Evolutionary conservation across 2,113 vertebrate genomes (phyloP), one percentile per base, ranked within the genome.

Genomic region (Myanophis thanlyinensis): DNA sequence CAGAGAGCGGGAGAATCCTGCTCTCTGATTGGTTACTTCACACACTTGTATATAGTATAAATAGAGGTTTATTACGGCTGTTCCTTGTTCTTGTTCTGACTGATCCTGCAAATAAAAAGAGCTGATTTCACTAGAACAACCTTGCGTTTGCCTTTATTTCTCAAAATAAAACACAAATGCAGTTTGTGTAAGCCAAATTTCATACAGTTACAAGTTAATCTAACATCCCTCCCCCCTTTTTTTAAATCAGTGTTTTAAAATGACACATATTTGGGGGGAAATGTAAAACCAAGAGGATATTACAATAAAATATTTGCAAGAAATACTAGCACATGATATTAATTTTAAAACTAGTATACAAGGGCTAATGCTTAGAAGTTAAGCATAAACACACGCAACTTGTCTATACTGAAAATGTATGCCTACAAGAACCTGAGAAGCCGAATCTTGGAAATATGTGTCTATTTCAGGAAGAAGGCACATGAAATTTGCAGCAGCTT

Each of bases 221-320:
- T 1, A 35, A 18, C 15, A 11, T 27, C 4, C 0, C 13, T 11
- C 12, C 27, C 18, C 4, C 59, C 0, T n/a, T 1, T 3, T 40
- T 67, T 67, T 2, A 67, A 51, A 54, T 80, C 35, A 40, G 2
- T 40, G 35, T 80, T 80, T 35, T 80, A 40, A 80, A 80, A 80
- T 80, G 67, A 80, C 35, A 7, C 35, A 9, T 40, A 80, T 80
- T 80, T 80, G 22, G 3, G 18, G 12, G 2, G 5, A 40, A 35
- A 40, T 3, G 6, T 8, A 40, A 80, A 80, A 80, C 35, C 35
- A 80, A 80, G 73, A 80, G 73, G 35, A 40, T 80, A 80, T 80
- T 80, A 22, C 7, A 22, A 80, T 44, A 80, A 80, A 73, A 73
- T 73, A 3, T 73, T 40, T 40, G 2, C 15, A 35, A 80, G 73